Conservation (phyloP, 1,140 invertebrate genomes). For the Mylabris phalerata region DNA sequence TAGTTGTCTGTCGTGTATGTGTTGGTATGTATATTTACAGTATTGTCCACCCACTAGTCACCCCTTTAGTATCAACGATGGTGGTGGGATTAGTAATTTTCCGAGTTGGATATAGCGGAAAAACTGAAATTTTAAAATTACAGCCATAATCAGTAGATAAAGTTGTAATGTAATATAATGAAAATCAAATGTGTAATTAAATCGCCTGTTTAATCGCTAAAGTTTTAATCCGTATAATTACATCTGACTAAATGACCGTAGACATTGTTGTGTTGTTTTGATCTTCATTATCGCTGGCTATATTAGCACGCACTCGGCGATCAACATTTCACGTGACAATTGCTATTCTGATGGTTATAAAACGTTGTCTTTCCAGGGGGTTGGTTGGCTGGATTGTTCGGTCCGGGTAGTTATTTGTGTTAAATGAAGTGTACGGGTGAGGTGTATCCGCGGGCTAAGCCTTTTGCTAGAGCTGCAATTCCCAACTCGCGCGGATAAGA, state of each 20-base stretch:
- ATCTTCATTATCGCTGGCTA: constrained; percentile 28
- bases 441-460: constrained; percentile 39
- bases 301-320: constrained; percentile 30
- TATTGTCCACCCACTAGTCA: constrained; percentile 7
- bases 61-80: too few relatives aligned
- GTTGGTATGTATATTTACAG: neutral
- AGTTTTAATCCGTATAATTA: constrained; percentile 7
- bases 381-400: constrained; percentile 9
- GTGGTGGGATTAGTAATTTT: too few relatives aligned
- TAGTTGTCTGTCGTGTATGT: constrained; percentile 25
- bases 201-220: neutral
- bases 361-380: neutral
- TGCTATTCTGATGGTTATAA: constrained; percentile 16
- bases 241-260: constrained; percentile 21
- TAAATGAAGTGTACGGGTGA: constrained; percentile 42
- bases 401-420: constrained; percentile 38
- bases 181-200: too few relatives aligned
- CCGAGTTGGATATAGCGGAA: too few relatives aligned
- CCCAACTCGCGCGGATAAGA: constrained; percentile 35
- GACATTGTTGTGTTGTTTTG: constrained; percentile 24
- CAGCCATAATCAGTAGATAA: too few relatives aligned
- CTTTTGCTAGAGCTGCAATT: constrained; percentile 36
- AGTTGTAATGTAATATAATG: too few relatives aligned
- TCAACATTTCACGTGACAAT: constrained; percentile 31
- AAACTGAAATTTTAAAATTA: too few relatives aligned